phyloP scores from a whole-genome alignment of 2,113 vertebrate species.

The Brachyhypopomus occidentalis region DNA sequence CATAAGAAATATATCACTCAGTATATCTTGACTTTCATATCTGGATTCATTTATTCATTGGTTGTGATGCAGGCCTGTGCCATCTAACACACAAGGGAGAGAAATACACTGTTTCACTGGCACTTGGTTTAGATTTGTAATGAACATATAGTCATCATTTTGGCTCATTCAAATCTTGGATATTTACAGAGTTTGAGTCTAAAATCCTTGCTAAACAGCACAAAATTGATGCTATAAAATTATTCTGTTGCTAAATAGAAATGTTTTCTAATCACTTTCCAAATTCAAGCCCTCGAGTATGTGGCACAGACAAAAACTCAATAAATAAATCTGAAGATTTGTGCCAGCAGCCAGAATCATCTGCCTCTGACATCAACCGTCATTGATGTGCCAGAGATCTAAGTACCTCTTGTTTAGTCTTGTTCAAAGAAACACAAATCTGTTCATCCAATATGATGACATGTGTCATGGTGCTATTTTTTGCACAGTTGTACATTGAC shows the following conservation, averaged over 20 bases:
- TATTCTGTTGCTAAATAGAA: conserved; percentile 8
- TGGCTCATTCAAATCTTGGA: neutral
- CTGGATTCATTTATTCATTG: neutral
- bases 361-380: neutral
- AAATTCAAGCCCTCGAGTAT: neutral
- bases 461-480: neutral
- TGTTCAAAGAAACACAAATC: neutral
- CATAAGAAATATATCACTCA: neutral
- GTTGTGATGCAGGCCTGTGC: neutral
- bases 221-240: conserved; percentile 10
- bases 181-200: conserved; percentile 19
- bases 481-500: neutral
- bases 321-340: conserved; percentile 11
- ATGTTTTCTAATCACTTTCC: conserved; percentile 12
- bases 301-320: neutral
- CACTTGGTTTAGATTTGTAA: conserved; percentile 1
- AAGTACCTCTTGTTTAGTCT: conserved; percentile 8
- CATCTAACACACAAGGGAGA: neutral
- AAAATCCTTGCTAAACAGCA: conserved; percentile 4
- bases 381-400: neutral
- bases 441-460: neutral
- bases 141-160: conserved; percentile 11
- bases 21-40: neutral
- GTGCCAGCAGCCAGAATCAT: neutral
- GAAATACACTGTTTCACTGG: neutral